A percentile compares a stretch with the other conserved stretches of the same genome.
Conservation (phyloP, 2,113 vertebrate species). For the Copsychus sechellarum region DNA sequence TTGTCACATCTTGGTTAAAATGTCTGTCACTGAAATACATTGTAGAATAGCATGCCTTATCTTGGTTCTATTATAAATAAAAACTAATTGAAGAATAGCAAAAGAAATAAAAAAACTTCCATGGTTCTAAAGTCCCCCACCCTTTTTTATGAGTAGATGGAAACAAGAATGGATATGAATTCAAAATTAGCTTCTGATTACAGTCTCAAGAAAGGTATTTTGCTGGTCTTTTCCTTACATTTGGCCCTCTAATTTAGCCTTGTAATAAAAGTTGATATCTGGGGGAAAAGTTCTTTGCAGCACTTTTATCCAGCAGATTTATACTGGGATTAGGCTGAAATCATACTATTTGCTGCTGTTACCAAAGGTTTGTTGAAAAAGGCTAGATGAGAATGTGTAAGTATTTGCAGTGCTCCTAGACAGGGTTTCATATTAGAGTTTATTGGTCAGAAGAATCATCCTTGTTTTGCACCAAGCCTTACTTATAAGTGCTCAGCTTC, state of each 20-base stretch:
- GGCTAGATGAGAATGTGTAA: not conserved
- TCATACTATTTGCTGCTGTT: not conserved
- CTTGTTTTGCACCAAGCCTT: not conserved
- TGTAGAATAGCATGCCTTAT: not conserved
- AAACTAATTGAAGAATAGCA: not conserved
- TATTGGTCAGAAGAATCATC: constrained; percentile 24
- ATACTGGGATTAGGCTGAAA: not conserved
- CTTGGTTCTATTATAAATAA: not conserved
- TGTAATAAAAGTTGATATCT: not conserved
- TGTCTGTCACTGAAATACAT: not conserved
- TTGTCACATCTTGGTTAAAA: not conserved
- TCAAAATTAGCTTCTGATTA: not conserved
- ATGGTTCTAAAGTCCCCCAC: not conserved
- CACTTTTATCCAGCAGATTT: not conserved
- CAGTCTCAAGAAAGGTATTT: not conserved
- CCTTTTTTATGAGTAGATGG: not conserved
- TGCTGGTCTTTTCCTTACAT: not conserved
- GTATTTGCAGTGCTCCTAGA: not conserved
- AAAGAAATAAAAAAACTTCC: not conserved
- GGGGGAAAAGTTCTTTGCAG: not conserved
- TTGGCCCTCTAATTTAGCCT: not conserved
- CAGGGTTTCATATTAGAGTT: not conserved
- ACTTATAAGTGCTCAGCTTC: not conserved
- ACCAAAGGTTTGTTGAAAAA: not conserved
- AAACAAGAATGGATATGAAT: not conserved